Evolutionary conservation across 1,140 invertebrate genomes (phyloP), one percentile per base, ranked within the genome.

Genomic region (Coptotermes formosanus): DNA sequence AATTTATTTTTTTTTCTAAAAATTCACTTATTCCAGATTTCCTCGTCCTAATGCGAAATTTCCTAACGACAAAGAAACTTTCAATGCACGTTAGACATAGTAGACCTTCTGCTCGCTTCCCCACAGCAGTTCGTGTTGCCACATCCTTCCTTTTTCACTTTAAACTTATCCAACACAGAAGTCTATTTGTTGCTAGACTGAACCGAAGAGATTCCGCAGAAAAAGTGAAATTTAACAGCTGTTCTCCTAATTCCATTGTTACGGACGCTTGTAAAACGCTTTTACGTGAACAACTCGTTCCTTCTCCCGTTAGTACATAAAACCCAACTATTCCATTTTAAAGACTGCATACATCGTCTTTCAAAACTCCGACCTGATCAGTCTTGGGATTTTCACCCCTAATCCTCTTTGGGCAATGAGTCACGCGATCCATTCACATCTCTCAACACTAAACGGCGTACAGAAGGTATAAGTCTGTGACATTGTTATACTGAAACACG

Each of bases 401-500:
- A 75, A 75, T 75, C 64, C 64, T n/a, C 64, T 75, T 75, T 75
- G 25, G n/a, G 64, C 64, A 75, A 30, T 75, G 64, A 75, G 25
- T 75, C 64, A 30, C n/a, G 64, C 8, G 25, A 75, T 75, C n/a
- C 30, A 75, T 75, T 75, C 64, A 75, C 30, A 30, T n/a, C 64
- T 30, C n/a, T 12, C 64, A 75, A 75, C 25, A 30, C 64, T 19
- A 21, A 21, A 23, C 21, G 7, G 59, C 14, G 2, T 23, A 8
- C 59, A 8, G 59, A 64, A 64, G 25, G 38, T 38, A 38, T 38
- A 38, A 38, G 38, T 38, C 38, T 38, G 2, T 38, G 38, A 4
- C 4, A 4, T 25, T 25, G n/a, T 75, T 75, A n/a, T 14, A 75
- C 14, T 75, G 6, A 25, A 55, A 16, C 52, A 21, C 52, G 52